Evolutionary conservation across 2,888 invertebrate species (phyloP).

Genomic region (Clistopyga incitator): DNA sequence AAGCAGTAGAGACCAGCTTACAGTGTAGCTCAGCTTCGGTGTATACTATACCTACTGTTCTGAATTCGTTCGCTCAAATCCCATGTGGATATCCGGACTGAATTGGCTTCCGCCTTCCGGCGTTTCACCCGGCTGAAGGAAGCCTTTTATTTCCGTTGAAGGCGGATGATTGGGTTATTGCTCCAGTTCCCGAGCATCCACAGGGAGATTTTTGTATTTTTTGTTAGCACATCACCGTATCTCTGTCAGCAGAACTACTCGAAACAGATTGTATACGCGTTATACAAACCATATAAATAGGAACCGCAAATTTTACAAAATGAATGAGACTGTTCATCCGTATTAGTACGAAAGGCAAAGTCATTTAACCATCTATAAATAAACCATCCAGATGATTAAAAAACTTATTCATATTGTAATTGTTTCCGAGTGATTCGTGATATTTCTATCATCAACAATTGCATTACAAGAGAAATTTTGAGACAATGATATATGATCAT

Average conservation of each 20-base stretch:
- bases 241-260: neutral
- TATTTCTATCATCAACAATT: too few species aligned
- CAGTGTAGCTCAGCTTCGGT: neutral
- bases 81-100: conserved; percentile 53
- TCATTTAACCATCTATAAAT: too few species aligned
- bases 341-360: too few species aligned
- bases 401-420: too few species aligned
- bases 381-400: too few species aligned
- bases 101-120: conserved; percentile 54
- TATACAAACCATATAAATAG: neutral
- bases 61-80: conserved; percentile 53
- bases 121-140: conserved; percentile 48
- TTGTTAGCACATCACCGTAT: neutral
- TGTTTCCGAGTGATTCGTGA: neutral
- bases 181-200: conserved; percentile 4
- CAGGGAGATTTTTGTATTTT: neutral
- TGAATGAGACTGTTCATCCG: too few species aligned
- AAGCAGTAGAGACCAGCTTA: neutral
- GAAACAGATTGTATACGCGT: neutral
- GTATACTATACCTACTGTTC: conserved; percentile 2
- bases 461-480: neutral
- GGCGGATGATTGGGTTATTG: conserved; percentile 31
- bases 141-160: conserved; percentile 59
- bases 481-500: neutral
- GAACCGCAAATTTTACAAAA: too few species aligned